Percentiles rank a stretch among this genome's conserved stretches.
These are phyloP conservation scores for Acleris cristana DNA, from an alignment of 2,888 invertebrate species.

Conservation along the genomic window DNA sequence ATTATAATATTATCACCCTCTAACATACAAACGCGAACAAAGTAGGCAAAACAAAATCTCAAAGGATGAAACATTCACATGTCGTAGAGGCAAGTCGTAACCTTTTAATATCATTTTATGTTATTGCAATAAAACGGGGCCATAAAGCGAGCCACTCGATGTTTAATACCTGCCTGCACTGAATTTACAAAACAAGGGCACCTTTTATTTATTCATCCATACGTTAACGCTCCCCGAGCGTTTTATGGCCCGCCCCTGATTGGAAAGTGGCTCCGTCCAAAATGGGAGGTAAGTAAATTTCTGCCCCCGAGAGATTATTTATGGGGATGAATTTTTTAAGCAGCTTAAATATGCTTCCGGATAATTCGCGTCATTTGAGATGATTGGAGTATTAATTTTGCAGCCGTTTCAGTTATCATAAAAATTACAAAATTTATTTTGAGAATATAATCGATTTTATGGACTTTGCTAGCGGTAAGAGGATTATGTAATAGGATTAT, in stretches of 20 bases:
- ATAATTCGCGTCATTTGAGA: neutral
- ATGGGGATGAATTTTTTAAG: conserved; percentile 14
- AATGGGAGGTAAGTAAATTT: conserved; percentile 16
- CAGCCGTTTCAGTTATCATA: neutral
- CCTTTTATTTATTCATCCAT: conserved; percentile 17
- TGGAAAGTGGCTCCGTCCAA: conserved; percentile 16
- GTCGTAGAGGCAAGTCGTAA: conserved; percentile 6
- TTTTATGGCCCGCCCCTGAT: conserved; percentile 20
- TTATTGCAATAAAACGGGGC: conserved; percentile 16
- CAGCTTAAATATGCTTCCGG: conserved; percentile 1
- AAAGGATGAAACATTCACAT: conserved; percentile 14
- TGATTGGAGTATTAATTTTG: conserved; percentile 2
- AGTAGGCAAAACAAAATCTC: neutral
- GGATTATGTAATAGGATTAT: no score
- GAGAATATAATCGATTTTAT: no score
- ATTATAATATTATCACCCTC: no score
- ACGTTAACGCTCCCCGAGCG: conserved; percentile 7
- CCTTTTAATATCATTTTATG: conserved; percentile 19
- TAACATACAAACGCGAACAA: neutral
- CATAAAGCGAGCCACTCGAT: conserved; percentile 17
- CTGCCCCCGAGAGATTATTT: conserved; percentile 12
- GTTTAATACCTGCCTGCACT: conserved; percentile 17
- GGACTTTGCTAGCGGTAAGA: no score
- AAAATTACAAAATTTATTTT: neutral
- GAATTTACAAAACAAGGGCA: conserved; percentile 11